A percentile compares a stretch with the other conserved stretches of the same genome.
Evolutionary conservation across 2,113 vertebrate genomes (phyloP).

Genomic region (Conger conger): DNA sequence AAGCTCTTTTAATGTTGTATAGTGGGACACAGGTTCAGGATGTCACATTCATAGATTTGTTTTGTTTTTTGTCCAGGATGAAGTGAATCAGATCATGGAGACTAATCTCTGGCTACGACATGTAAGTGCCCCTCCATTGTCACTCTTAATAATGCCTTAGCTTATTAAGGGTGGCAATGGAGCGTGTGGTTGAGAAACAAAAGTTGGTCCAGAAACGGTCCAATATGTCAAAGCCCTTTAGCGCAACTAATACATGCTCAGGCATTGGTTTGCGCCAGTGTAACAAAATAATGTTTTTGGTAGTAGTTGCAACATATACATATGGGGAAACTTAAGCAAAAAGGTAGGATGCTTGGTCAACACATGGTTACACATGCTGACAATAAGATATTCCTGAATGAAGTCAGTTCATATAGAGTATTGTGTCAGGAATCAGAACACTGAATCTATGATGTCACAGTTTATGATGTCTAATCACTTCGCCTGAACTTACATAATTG

Average conservation of each 20-base stretch:
- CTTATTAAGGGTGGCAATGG: neutral
- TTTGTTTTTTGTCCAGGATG: conserved; percentile 74
- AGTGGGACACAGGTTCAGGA: no score
- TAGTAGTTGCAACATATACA: neutral
- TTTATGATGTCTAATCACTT: neutral
- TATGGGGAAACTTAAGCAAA: neutral
- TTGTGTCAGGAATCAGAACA: no score
- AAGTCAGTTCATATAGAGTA: no score
- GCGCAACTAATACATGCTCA: neutral
- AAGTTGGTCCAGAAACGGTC: neutral
- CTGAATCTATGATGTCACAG: no score
- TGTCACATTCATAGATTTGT: neutral
- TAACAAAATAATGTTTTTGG: neutral
- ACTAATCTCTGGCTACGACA: conserved; percentile 93
- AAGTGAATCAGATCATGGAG: conserved; percentile 97
- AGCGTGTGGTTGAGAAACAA: neutral
- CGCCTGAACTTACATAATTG: neutral
- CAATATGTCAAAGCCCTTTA: neutral
- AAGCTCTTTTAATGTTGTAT: no score
- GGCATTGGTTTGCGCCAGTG: neutral
- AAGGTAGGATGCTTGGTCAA: neutral
- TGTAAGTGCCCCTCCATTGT: conserved; percentile 68
- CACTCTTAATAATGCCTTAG: neutral
- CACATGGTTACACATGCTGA: neutral
- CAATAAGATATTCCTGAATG: neutral